A percentile compares a stretch with the other conserved stretches of the same genome.
Conservation (phyloP, 1,140 invertebrate genomes). For the Ericerus pela region DNA sequence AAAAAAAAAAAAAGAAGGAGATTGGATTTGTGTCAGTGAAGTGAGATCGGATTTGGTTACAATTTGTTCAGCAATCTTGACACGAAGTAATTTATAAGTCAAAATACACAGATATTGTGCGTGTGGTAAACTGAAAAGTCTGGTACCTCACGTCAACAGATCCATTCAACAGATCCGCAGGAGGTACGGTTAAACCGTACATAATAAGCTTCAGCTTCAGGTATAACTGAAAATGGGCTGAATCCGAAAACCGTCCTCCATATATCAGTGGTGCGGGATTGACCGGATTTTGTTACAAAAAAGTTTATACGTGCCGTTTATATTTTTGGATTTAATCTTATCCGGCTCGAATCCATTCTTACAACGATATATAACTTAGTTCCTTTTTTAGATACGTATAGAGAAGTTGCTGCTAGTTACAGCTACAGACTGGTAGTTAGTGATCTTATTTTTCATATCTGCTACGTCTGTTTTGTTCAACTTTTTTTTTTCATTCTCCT, state of each 20-base stretch:
- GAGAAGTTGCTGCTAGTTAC: no score
- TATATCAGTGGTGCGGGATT: conserved; percentile 1
- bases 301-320: conserved; percentile 6
- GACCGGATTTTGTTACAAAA: conserved; percentile 9
- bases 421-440: no score
- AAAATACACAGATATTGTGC: conserved; percentile 10
- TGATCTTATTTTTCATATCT: no score
- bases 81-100: conserved; percentile 10
- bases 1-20: no score
- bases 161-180: conserved; percentile 1
- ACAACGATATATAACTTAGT: no score
- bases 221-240: background rate
- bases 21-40: background rate
- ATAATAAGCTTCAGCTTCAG: conserved; percentile 8
- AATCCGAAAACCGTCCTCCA: no score
- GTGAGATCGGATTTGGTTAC: conserved; percentile 9
- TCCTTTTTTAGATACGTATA: no score
- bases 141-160: conserved; percentile 10
- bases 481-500: no score
- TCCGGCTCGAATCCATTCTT: no score
- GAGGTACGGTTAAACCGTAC: background rate
- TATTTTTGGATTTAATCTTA: conserved; percentile 4
- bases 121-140: conserved; percentile 10
- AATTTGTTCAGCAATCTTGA: conserved; percentile 7
- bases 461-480: no score